A percentile compares a stretch with the other conserved stretches of the same genome.
Evolutionary conservation across 1,140 invertebrate species (phyloP).

Genomic region (Danaus melanippus): DNA sequence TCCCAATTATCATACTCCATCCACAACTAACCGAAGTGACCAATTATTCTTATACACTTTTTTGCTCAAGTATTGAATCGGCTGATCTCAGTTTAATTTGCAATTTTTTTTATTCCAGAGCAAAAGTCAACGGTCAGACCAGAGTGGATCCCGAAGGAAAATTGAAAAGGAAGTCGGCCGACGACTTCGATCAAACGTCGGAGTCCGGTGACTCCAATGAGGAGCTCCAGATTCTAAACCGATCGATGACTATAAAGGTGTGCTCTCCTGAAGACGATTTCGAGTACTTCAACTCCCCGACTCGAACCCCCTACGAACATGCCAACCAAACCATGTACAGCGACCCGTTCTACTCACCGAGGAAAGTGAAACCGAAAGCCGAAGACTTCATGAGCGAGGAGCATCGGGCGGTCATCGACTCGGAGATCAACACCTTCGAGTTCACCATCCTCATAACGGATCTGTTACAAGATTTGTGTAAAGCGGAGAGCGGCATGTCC

Average conservation of each 20-base stretch:
- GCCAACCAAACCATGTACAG: constrained; percentile 44
- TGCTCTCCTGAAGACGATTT: constrained; percentile 76
- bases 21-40: too few relatives aligned
- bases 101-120: constrained; percentile 29
- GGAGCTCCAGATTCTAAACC: constrained; percentile 69
- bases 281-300: constrained; percentile 75
- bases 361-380: constrained; percentile 53
- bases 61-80: too few relatives aligned
- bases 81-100: too few relatives aligned
- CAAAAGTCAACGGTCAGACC: constrained; percentile 27
- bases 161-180: constrained; percentile 28
- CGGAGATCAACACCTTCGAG: constrained; percentile 72
- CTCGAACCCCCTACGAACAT: constrained; percentile 73
- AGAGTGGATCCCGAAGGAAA: constrained; percentile 34
- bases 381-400: constrained; percentile 73
- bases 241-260: constrained; percentile 73
- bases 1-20: too few relatives aligned
- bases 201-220: constrained; percentile 72
- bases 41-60: too few relatives aligned
- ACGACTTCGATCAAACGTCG: constrained; percentile 50
- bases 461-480: constrained; percentile 74
- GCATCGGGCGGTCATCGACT: constrained; percentile 70
- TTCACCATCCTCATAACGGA: constrained; percentile 74
- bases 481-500: constrained; percentile 67
- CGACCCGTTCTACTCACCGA: constrained; percentile 39